Conservation (phyloP, 2,888 invertebrate genomes). For the Dione juno region DNA sequence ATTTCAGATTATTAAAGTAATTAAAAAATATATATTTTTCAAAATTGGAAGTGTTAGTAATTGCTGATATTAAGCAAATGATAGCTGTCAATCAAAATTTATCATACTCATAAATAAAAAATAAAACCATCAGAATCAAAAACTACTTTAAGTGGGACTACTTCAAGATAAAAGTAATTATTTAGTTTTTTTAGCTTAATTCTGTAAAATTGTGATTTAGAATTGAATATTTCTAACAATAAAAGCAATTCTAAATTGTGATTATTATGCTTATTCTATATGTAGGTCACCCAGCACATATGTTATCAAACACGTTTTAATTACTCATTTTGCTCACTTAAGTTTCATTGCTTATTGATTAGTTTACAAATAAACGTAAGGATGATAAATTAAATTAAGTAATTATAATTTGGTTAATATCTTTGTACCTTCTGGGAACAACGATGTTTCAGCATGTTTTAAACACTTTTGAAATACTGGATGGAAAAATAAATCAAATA, state of each 20-base stretch:
- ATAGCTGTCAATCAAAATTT: too few species aligned
- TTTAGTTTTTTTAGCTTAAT: too few species aligned
- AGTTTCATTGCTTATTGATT: background rate
- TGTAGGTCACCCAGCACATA: slow-evolving; percentile 10
- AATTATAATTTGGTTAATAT: slow-evolving; percentile 5
- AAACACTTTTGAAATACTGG: slow-evolving; percentile 82
- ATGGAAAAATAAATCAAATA: slow-evolving; percentile 82
- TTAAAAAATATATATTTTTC: too few species aligned
- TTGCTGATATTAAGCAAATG: too few species aligned
- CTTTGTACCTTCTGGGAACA: slow-evolving; percentile 68
- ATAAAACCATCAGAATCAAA: too few species aligned
- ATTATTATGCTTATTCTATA: background rate
- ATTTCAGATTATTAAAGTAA: too few species aligned
- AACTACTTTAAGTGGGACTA: too few species aligned
- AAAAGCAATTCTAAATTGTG: background rate
- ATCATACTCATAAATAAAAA: too few species aligned
- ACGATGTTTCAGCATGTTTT: slow-evolving; percentile 75
- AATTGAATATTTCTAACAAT: background rate
- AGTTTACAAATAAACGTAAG: background rate
- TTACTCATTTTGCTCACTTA: background rate
- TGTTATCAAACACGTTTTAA: background rate
- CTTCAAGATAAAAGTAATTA: too few species aligned
- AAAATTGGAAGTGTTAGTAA: too few species aligned
- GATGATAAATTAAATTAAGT: slow-evolving; percentile 6
- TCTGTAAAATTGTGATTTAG: too few species aligned